These are phyloP conservation scores for human (Homo sapiens) DNA, from an alignment of 2,113 vertebrate species.

Conservation along the genomic window GRCh38 chr6:119476501-119477000, in stretches of 20 bases:
- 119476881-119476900: not conserved
- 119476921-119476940: not conserved
- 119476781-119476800: not conserved
- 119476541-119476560: conserved; percentile 3
- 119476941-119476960: not conserved
- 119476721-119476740: conserved; percentile 27
- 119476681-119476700: not conserved
- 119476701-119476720: conserved; percentile 56
- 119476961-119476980: not conserved
- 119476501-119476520: not conserved
- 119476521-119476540: not conserved
- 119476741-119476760: not conserved
- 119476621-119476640: conserved; percentile 57
- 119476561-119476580: conserved; percentile 46
- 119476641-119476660: conserved; percentile 8
- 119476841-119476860: not conserved
- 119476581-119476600: not conserved
- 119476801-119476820: not conserved
- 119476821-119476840: not conserved
- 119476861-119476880: not conserved
- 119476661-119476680: not conserved
- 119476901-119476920: not conserved
- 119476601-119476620: conserved; percentile 41
- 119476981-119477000: not conserved
- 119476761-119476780: not conserved